phyloP scores from a whole-genome alignment of 2,113 vertebrate genomes.

The Eurypyga helias region DNA sequence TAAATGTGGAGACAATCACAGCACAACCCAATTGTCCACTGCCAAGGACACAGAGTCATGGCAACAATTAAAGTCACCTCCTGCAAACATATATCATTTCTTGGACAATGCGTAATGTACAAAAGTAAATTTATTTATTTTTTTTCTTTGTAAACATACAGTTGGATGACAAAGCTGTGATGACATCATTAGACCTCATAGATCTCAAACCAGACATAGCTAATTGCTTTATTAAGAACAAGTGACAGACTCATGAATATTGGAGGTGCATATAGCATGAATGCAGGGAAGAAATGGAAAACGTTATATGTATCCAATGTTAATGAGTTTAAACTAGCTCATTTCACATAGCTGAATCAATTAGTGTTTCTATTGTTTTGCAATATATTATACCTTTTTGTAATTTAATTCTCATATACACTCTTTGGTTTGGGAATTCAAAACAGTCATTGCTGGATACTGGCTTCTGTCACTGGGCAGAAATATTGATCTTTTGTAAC shows the following conservation, averaged over 20 bases:
- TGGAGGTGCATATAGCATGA: background rate
- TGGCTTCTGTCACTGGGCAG: background rate
- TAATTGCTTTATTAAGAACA: background rate
- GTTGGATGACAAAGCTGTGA: background rate
- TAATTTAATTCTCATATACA: background rate
- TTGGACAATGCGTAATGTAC: background rate
- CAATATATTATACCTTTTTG: background rate
- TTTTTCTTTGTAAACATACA: background rate
- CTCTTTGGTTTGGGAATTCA: background rate
- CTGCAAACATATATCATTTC: background rate
- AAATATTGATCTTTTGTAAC: background rate
- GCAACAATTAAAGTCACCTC: background rate
- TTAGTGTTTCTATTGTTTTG: background rate
- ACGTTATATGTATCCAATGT: background rate
- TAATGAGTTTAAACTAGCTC: background rate
- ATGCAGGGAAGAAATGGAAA: background rate
- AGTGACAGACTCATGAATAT: background rate
- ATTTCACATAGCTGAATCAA: background rate
- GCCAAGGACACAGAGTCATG: background rate
- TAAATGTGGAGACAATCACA: background rate
- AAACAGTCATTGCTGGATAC: background rate
- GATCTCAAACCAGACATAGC: background rate
- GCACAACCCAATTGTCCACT: background rate
- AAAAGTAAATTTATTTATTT: background rate
- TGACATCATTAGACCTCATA: background rate